phyloP scores from a whole-genome alignment of 2,888 invertebrate species.

The Leptopilina drosophilae region DNA sequence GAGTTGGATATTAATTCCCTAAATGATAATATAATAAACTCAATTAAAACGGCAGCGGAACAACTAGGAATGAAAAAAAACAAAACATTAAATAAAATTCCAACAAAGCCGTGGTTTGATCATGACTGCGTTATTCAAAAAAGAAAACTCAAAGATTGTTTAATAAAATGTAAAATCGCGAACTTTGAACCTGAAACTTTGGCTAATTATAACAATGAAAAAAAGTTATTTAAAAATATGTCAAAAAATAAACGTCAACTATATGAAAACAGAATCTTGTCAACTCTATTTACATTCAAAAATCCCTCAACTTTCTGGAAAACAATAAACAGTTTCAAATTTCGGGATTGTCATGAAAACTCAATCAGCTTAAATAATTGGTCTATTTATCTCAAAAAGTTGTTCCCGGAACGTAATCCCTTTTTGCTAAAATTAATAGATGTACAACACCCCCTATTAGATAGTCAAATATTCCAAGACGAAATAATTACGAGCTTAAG shows the following conservation, averaged over 20 bases:
- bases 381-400: background rate
- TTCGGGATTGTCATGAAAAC: background rate
- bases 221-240: slow-evolving; percentile 9
- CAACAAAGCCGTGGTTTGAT: slow-evolving; percentile 20
- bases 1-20: no score
- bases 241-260: background rate
- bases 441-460: background rate
- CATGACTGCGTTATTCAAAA: slow-evolving; percentile 19
- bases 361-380: background rate
- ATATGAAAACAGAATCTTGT: background rate
- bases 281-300: background rate
- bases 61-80: slow-evolving; percentile 4
- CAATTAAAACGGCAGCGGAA: background rate
- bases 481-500: slow-evolving; percentile 9
- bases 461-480: background rate
- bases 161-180: background rate
- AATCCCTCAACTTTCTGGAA: background rate
- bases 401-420: background rate
- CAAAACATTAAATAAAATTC: background rate
- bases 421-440: background rate
- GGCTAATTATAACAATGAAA: background rate
- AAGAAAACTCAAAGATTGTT: slow-evolving; percentile 10
- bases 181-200: background rate
- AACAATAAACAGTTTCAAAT: background rate
- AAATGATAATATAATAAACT: background rate